These are phyloP conservation scores for Denticeps clupeoides DNA, from an alignment of 2,797 vertebrate genomes.

Conservation along the genomic window DNA sequence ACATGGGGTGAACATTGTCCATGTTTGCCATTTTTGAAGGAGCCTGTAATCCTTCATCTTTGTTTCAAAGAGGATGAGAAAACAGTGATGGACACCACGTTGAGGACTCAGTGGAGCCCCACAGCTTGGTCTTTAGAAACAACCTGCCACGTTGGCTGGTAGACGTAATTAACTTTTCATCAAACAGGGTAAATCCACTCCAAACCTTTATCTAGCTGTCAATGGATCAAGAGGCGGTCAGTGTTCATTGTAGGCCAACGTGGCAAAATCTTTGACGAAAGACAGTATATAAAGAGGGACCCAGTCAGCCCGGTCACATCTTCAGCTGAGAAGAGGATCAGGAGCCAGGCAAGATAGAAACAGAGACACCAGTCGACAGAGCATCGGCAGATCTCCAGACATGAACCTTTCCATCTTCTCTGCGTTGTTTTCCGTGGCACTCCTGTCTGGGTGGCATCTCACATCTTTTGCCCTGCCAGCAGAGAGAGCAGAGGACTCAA, in stretches of 20 bases:
- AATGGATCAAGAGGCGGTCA: conserved; percentile 17
- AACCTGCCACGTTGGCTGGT: conserved; percentile 9
- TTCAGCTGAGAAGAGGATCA: conserved; percentile 1
- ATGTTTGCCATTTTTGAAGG: conserved; percentile 2
- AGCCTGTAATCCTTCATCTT: conserved; percentile 27
- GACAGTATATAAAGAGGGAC: conserved; percentile 47
- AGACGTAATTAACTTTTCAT: conserved; percentile 45
- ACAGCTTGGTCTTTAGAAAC: conserved; percentile 28
- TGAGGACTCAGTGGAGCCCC: conserved; percentile 33
- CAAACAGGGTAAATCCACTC: conserved; percentile 49
- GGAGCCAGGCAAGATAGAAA: conserved; percentile 24
- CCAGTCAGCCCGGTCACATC: not conserved
- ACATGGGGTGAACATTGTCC: not conserved
- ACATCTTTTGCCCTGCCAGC: conserved; percentile 32
- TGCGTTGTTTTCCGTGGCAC: conserved; percentile 36
- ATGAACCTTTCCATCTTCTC: conserved; percentile 50
- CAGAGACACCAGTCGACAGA: conserved; percentile 7
- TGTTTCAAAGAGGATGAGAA: conserved; percentile 48
- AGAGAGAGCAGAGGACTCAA: conserved; percentile 38
- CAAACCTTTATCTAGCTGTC: too few species aligned
- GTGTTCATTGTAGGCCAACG: conserved; percentile 16
- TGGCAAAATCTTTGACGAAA: conserved; percentile 23
- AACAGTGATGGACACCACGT: conserved; percentile 30
- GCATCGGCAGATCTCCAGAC: conserved; percentile 9
- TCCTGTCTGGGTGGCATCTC: conserved; percentile 40